Evolutionary conservation across 2,888 invertebrate genomes (phyloP).

Genomic region (Argyresthia albistria): DNA sequence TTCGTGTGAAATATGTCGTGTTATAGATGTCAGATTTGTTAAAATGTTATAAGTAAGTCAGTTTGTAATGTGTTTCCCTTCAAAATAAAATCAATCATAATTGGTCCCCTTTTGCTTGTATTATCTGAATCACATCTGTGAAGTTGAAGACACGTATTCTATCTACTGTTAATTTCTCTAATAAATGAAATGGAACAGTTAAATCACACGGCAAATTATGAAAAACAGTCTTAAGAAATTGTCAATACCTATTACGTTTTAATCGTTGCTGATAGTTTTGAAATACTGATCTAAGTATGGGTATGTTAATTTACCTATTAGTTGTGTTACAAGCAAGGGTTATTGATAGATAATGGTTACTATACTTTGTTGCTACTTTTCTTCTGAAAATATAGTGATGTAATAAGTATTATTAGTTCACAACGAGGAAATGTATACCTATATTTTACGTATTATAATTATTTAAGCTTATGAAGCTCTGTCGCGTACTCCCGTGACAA

Average conservation of each 20-base stretch:
- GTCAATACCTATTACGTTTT: no score
- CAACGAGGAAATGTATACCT: no score
- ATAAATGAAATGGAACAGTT: constrained; percentile 30
- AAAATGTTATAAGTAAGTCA: constrained; percentile 35
- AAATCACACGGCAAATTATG: constrained; percentile 30
- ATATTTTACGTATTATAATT: not conserved
- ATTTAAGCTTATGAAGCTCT: not conserved
- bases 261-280: not conserved
- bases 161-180: constrained; percentile 32
- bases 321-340: constrained; percentile 73
- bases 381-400: no score
- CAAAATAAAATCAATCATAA: constrained; percentile 19
- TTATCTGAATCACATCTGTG: constrained; percentile 43
- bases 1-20: constrained; percentile 22
- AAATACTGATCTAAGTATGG: not conserved
- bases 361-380: not conserved
- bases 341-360: constrained; percentile 46
- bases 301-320: constrained; percentile 27
- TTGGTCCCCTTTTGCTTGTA: constrained; percentile 72
- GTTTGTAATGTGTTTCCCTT: constrained; percentile 24
- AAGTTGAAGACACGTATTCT: not conserved
- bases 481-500: not conserved
- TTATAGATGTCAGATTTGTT: constrained; percentile 50
- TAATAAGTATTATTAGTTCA: no score
- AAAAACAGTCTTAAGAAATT: no score